Base-by-base conservation (phyloP, 2,797 vertebrate species). In the Rhodeus uyekii region DNA sequence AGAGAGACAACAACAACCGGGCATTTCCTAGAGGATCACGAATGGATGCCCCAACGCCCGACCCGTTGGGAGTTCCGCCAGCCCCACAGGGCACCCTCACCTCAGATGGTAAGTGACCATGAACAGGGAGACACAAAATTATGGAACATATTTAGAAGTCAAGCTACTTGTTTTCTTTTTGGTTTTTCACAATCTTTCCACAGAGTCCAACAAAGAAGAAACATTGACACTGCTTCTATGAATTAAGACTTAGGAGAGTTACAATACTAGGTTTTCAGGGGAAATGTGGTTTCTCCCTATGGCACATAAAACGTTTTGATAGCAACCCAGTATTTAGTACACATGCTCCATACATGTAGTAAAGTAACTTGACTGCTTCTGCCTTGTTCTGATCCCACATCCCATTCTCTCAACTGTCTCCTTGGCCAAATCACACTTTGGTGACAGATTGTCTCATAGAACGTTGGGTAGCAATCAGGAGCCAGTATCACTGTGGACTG, bases 21-120 rank as follows among this genome's bases (percentile, higher is more conserved):
- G 94, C 95, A 2, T 97, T 97, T 83, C 92, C 97, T 1, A 90
- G 95, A 27, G 97, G 96, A 4, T 93, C 95, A 8, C 93, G 94
- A 74, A 91, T 91, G 89, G 94, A 95, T 19, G 86, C 95, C 3
- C 92, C 92, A 76, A 99, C 97, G 0, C 92, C 92, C 72, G 96
- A 95, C 64, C 97, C 98, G 6, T 93, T 96, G 86, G 95, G 95
- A 86, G 92, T 95, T n/a, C 96, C 97, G 0, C 93, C 96, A 44
- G 92, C 93, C 8, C 95, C 95, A 3, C 93, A 94, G 83, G 94
- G 93, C 86, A 98, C 96, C 2, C 90, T 98, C 82, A 96, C 95
- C 68, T 94, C 97, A 5, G 97, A 98, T 79, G 98, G 98, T 96
- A 94, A 86, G 94, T 84, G 85, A 34, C 13, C 18, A 60, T n/a